Evolutionary conservation across 2,888 invertebrate species (phyloP), one percentile per base, ranked within the genome.

Genomic region (Barypeithes pellucidus): DNA sequence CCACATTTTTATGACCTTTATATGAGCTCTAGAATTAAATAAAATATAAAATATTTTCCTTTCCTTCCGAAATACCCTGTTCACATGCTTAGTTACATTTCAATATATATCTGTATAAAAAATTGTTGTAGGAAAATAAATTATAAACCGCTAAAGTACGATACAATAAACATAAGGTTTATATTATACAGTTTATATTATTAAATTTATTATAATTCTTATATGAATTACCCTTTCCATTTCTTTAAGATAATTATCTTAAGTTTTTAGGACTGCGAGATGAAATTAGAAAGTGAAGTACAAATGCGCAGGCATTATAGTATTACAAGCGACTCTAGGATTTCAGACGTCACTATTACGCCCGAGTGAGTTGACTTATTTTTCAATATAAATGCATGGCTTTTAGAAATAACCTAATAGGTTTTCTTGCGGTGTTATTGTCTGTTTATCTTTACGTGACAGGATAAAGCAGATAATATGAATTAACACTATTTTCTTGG

Each of bases 251-350:
- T 39, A 39, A 39, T 39, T 39, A 78, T 75, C 69, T 76, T 47
- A 2, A 20, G 1, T 50, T 85, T 83, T 18, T 77, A 91, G 90
- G 88, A 89, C 12, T 91, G 90, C 81, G 91, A 92, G 85, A 85
- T 92, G 45, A 91, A 91, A 85, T 85, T 90, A 77, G 91, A 91
- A 76, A 87, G 86, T 33, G 87, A 89, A 60, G 90, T 91, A 41
- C 87, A 89, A 16, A 88, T 91, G 87, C 86, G 91, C 72, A 87
- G 90, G 77, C 89, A 89, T 74, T 86, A 86, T 61, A 85, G 85
- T 73, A 79, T 84, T 20, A 86, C 87, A 69, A 87, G 87, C 45
- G 86, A 87, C 29, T 75, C 72, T 4, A 67, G 80, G 52, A 50
- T 89, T 36, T 90, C 91, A 0, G 90, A 90, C 80, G 87, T 89